Conservation (phyloP, 2,113 vertebrate species). For the Chloroceryle aenea region DNA sequence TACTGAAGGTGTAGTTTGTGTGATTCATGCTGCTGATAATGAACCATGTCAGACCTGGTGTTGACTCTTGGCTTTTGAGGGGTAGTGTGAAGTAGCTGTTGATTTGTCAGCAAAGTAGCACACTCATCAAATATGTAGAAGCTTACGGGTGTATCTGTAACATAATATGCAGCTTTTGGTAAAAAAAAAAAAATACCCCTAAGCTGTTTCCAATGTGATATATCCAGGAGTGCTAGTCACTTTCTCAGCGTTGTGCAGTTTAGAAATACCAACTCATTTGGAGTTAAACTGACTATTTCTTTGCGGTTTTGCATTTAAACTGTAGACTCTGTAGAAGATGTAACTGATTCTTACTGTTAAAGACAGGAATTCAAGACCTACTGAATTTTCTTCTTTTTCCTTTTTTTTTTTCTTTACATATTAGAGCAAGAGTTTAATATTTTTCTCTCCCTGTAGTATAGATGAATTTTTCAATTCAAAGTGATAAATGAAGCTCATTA, state of each 20-base stretch:
- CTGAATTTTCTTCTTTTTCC: neutral
- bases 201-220: accelerated
- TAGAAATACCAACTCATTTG: neutral
- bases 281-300: neutral
- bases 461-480: neutral
- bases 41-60: neutral
- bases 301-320: neutral
- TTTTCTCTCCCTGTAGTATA: neutral
- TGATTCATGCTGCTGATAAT: neutral
- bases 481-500: conserved; percentile 26
- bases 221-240: neutral
- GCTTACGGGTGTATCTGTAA: neutral
- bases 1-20: neutral
- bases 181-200: neutral
- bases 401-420: neutral
- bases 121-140: neutral
- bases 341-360: neutral
- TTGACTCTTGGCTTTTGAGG: neutral
- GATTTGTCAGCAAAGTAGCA: neutral
- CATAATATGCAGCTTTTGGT: neutral
- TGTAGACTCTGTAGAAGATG: neutral
- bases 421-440: neutral
- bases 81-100: neutral
- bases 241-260: neutral
- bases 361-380: neutral